phyloP scores from a whole-genome alignment of 2,888 invertebrate genomes.

The Myathropa florea region DNA sequence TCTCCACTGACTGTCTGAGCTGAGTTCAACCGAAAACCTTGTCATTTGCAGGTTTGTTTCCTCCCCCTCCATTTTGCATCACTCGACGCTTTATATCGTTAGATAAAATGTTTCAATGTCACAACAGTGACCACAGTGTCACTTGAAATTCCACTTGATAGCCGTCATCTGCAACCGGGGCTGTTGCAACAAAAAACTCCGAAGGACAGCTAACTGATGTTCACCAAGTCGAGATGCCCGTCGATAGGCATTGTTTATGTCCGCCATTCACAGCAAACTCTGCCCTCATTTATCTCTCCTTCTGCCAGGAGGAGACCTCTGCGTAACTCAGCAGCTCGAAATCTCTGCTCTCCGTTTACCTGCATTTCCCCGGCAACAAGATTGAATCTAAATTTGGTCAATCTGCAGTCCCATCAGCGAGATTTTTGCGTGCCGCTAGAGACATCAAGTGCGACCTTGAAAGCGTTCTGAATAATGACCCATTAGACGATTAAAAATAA shows the following conservation, averaged over 20 bases:
- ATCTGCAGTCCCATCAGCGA: background rate
- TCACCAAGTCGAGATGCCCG: background rate
- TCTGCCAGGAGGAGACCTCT: background rate
- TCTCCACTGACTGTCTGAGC: no score
- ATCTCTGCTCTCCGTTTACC: background rate
- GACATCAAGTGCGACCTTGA: background rate
- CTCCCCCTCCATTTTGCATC: background rate
- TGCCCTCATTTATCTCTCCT: background rate
- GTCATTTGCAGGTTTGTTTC: background rate
- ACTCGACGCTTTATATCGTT: background rate
- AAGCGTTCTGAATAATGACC: background rate
- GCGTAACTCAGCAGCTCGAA: background rate
- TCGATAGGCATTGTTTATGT: background rate
- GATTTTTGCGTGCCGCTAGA: background rate
- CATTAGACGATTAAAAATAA: background rate
- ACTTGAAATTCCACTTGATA: background rate
- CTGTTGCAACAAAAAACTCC: no score
- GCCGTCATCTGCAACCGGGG: background rate
- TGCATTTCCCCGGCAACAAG: background rate
- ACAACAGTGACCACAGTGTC: background rate
- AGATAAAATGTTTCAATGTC: background rate
- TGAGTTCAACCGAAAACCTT: background rate
- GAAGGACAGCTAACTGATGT: background rate
- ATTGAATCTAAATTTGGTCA: background rate
- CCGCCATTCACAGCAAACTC: background rate